Percentiles rank a stretch among this genome's conserved stretches.
These are phyloP conservation scores for Antheraea assamensis DNA, from an alignment of 2,888 invertebrate genomes.

Conservation along the genomic window DNA sequence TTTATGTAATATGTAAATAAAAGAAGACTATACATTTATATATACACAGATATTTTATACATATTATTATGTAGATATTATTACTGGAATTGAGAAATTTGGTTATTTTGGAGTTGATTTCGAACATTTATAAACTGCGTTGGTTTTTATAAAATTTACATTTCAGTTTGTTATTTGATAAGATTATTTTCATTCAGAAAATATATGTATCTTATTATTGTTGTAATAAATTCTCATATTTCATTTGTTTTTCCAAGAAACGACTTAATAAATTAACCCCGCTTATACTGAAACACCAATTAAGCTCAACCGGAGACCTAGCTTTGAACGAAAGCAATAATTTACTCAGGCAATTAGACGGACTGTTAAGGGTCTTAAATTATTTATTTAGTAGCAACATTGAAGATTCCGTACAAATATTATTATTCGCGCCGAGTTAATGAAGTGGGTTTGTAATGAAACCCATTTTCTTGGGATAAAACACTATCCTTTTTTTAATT, in stretches of 20 bases:
- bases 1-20: too few relatives aligned
- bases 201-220: too few relatives aligned
- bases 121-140: too few relatives aligned
- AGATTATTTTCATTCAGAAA: too few relatives aligned
- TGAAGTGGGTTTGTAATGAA: neutral
- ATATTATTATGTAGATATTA: too few relatives aligned
- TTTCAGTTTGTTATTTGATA: too few relatives aligned
- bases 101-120: too few relatives aligned
- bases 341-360: constrained; percentile 11
- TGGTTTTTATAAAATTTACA: too few relatives aligned
- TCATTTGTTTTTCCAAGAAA: neutral
- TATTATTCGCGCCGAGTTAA: neutral
- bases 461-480: neutral
- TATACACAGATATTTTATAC: too few relatives aligned
- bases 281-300: neutral
- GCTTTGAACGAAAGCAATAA: constrained; percentile 12
- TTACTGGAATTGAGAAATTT: too few relatives aligned
- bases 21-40: too few relatives aligned
- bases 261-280: neutral
- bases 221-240: neutral
- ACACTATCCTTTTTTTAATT: too few relatives aligned
- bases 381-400: constrained; percentile 3
- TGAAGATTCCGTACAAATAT: constrained; percentile 1
- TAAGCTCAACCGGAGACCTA: neutral
- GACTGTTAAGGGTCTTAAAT: constrained; percentile 13